phyloP scores from a whole-genome alignment of 2,888 invertebrate species.

The Plagodis pulveraria region DNA sequence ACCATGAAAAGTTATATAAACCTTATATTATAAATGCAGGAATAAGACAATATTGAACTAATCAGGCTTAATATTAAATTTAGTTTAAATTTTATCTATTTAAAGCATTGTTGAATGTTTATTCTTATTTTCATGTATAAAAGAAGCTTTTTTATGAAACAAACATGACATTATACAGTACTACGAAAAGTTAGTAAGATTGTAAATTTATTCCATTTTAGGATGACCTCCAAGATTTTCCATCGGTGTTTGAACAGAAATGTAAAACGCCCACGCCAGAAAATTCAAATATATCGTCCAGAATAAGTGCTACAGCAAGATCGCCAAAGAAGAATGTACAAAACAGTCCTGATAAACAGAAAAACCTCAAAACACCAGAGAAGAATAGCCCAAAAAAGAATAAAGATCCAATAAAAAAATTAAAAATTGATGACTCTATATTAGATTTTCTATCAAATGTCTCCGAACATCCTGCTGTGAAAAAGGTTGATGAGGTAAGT shows the following conservation, averaged over 20 bases:
- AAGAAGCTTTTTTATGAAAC: not conserved
- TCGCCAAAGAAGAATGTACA: slow-evolving; percentile 42
- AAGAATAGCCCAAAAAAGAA: slow-evolving; percentile 45
- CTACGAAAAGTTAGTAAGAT: not conserved
- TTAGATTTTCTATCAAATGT: slow-evolving; percentile 53
- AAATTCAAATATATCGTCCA: slow-evolving; percentile 45
- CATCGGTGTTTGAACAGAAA: slow-evolving; percentile 40
- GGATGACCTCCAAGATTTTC: slow-evolving; percentile 50
- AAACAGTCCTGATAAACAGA: slow-evolving; percentile 33
- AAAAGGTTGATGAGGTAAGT: slow-evolving; percentile 49
- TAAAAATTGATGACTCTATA: slow-evolving; percentile 57
- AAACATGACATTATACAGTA: not conserved
- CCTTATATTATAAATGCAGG: too few species aligned
- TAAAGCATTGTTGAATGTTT: not conserved
- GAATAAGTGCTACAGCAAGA: slow-evolving; percentile 53
- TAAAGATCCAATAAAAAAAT: slow-evolving; percentile 56
- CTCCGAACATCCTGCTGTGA: slow-evolving; percentile 51
- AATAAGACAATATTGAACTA: too few species aligned
- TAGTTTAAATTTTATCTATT: too few species aligned
- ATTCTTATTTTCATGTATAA: too few species aligned
- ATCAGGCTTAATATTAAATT: too few species aligned
- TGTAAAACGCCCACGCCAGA: slow-evolving; percentile 41
- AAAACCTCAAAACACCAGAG: slow-evolving; percentile 49
- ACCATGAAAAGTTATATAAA: too few species aligned
- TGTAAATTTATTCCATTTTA: slow-evolving; percentile 29